phyloP scores from a whole-genome alignment of 2,113 vertebrate species.

The Dryoscopus gambensis region DNA sequence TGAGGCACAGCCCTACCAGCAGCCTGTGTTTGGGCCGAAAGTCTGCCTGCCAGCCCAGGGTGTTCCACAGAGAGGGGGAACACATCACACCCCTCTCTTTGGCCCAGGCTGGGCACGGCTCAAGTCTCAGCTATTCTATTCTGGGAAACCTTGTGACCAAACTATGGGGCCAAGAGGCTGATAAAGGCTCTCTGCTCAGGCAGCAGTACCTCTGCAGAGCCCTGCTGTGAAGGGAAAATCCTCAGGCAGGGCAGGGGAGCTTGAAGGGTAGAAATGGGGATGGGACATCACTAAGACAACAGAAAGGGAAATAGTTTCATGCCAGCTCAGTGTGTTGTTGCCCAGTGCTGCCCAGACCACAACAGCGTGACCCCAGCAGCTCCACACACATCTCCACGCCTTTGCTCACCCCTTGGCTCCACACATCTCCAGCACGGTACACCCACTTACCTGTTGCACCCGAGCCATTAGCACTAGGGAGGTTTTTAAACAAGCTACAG shows the following conservation, averaged over 20 bases:
- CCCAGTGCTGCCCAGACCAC: neutral
- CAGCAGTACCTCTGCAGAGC: neutral
- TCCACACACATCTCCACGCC: neutral
- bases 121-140: slow-evolving; percentile 17
- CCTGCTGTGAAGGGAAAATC: neutral
- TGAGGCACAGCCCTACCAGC: neutral
- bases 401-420: neutral
- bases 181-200: neutral
- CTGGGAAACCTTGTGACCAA: slow-evolving; percentile 23
- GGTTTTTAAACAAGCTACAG: neutral
- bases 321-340: neutral
- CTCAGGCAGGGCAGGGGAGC: neutral
- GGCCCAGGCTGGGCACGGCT: neutral
- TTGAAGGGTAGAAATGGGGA: neutral
- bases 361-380: neutral
- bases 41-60: neutral
- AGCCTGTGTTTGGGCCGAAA: fast-evolving
- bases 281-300: neutral
- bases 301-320: neutral
- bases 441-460: too few relatives aligned
- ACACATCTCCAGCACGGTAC: neutral
- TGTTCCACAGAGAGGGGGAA: neutral
- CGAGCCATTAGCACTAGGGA: neutral
- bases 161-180: neutral
- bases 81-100: neutral